Conservation (phyloP, 1,140 invertebrate genomes). For the Asobara japonica region DNA sequence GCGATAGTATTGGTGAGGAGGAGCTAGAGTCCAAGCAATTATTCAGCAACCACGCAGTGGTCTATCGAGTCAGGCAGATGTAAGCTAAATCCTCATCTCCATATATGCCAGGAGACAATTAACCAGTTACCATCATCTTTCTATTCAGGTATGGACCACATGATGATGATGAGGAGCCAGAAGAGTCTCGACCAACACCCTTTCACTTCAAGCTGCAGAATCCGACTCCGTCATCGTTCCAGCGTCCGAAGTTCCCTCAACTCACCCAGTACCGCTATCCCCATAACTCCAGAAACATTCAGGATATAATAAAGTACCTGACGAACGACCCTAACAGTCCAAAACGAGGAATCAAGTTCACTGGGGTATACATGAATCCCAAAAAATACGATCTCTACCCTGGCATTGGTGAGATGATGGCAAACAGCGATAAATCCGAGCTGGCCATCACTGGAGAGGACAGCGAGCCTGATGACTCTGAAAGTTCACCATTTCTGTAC, state of each 20-base stretch:
- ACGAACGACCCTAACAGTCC: constrained; percentile 46
- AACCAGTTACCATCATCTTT: neutral
- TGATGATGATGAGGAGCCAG: constrained; percentile 34
- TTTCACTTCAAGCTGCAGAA: constrained; percentile 57
- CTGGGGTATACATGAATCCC: constrained; percentile 58
- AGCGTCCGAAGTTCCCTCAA: constrained; percentile 62
- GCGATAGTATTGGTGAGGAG: constrained; percentile 32
- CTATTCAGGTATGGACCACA: constrained; percentile 40
- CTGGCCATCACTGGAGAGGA: constrained; percentile 5
- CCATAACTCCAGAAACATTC: constrained; percentile 64
- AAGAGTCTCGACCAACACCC: constrained; percentile 46
- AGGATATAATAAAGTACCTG: constrained; percentile 67
- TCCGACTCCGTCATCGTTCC: constrained; percentile 55
- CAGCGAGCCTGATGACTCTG: constrained; percentile 36
- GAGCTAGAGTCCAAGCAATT: constrained; percentile 44
- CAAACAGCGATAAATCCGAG: constrained; percentile 44
- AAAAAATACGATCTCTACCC: constrained; percentile 54
- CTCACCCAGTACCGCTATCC: constrained; percentile 60
- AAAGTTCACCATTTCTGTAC: constrained; percentile 34
- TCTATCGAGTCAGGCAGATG: constrained; percentile 58
- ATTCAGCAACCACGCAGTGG: constrained; percentile 57
- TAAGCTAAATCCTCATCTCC: constrained; percentile 32
- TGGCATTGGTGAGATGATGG: constrained; percentile 44
- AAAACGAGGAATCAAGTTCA: constrained; percentile 59
- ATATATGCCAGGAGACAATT: neutral